Percentiles rank a stretch among this genome's conserved stretches.
Evolutionary conservation across 2,888 invertebrate species (phyloP).

Genomic region (Macrophya alboannulata): DNA sequence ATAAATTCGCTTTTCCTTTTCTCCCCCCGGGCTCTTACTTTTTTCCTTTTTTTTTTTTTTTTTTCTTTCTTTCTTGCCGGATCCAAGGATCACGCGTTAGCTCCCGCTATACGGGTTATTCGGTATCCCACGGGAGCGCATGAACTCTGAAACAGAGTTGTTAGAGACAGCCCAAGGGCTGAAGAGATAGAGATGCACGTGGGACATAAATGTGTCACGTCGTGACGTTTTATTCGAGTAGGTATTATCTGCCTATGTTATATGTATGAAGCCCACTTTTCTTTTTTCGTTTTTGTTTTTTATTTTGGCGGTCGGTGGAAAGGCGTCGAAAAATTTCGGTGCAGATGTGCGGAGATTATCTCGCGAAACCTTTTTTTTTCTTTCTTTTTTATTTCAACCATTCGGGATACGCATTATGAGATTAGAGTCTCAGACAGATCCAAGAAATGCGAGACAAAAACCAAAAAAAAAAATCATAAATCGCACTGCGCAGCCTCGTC

Average conservation of each 20-base stretch:
- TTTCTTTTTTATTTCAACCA: no score
- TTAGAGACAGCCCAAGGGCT: constrained; percentile 32
- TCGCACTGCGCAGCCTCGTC: not conserved
- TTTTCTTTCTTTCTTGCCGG: not conserved
- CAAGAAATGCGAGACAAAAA: not conserved
- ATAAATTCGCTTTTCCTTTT: not conserved
- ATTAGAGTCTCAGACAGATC: not conserved
- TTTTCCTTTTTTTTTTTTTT: not conserved
- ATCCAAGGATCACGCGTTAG: not conserved
- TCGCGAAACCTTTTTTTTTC: not conserved
- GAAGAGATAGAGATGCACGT: constrained; percentile 34
- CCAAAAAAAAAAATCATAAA: not conserved
- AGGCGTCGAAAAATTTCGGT: not conserved
- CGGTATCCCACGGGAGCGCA: constrained; percentile 7
- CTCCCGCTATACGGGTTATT: not conserved
- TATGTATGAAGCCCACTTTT: not conserved
- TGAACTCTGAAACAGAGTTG: constrained; percentile 27
- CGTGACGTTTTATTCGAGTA: constrained; percentile 36
- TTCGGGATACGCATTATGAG: not conserved
- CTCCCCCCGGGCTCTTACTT: not conserved
- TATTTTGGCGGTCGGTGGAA: no score
- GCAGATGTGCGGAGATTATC: constrained; percentile 10
- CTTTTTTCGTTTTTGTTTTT: not conserved
- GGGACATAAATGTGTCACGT: constrained; percentile 39
- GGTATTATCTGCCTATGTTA: not conserved